Conservation (phyloP, 1,140 invertebrate genomes). For the Rhopalosiphum maidis region DNA sequence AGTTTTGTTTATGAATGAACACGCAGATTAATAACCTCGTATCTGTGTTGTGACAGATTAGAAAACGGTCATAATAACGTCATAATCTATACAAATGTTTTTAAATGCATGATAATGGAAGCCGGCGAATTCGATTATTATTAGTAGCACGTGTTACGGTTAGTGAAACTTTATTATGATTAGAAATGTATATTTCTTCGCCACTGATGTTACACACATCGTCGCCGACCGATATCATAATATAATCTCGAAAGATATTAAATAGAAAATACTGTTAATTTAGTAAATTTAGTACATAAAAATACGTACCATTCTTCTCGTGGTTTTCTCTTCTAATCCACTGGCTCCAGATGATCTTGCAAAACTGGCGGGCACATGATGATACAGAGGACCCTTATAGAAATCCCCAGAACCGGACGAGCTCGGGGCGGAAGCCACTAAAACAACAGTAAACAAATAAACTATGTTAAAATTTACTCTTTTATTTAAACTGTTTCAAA, state of each 20-base stretch:
- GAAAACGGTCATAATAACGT: neutral
- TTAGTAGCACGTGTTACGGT: neutral
- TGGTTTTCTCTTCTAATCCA: constrained; percentile 70
- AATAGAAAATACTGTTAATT: neutral
- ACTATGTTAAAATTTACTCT: constrained; percentile 3
- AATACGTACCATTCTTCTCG: constrained; percentile 72
- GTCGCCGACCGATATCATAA: neutral
- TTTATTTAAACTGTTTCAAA: neutral
- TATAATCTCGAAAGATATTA: neutral
- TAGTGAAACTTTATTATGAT: constrained; percentile 23
- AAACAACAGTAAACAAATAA: constrained; percentile 34
- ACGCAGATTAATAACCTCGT: constrained; percentile 22
- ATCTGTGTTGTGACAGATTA: neutral
- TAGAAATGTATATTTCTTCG: neutral
- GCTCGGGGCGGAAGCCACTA: constrained; percentile 72
- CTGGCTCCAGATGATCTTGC: constrained; percentile 65
- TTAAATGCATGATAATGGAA: constrained; percentile 17
- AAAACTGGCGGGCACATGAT: constrained; percentile 63
- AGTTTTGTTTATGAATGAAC: constrained; percentile 37
- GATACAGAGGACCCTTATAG: constrained; percentile 72
- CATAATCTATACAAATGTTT: neutral
- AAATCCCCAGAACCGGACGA: constrained; percentile 74
- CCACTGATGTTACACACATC: neutral
- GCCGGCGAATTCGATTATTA: constrained; percentile 7
- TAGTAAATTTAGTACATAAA: neutral